Percentiles rank a stretch among this genome's conserved stretches.
These are phyloP conservation scores for Otolemur crassicaudatus DNA, from an alignment of 2,797 vertebrate genomes.

Conservation along the genomic window DNA sequence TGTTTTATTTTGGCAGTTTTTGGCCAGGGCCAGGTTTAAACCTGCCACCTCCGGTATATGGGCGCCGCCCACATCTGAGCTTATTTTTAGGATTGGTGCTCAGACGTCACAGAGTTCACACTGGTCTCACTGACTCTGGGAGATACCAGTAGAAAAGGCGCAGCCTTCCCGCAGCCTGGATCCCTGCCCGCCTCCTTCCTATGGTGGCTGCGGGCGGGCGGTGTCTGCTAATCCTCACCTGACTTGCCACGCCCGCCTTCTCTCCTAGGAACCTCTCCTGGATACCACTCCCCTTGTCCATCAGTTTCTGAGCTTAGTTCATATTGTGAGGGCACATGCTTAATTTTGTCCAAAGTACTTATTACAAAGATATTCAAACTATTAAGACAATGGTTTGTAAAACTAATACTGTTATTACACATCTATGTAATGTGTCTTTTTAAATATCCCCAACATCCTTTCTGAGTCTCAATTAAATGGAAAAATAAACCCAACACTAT, in stretches of 20 bases:
- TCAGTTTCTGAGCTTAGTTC: not conserved
- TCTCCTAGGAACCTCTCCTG: not conserved
- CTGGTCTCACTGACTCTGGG: not conserved
- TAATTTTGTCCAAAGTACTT: not conserved
- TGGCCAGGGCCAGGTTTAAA: no score
- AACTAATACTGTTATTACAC: not conserved
- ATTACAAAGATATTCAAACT: not conserved
- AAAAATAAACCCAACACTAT: not conserved
- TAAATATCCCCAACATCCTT: not conserved
- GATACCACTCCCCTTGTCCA: no score
- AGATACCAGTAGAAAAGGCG: not conserved
- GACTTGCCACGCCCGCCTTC: not conserved
- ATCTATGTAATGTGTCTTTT: not conserved
- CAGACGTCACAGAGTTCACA: not conserved
- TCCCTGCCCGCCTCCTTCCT: not conserved
- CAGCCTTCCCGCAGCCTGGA: no score
- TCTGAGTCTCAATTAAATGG: constrained; percentile 9
- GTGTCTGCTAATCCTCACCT: not conserved
- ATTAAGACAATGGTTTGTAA: not conserved
- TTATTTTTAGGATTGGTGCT: not conserved
- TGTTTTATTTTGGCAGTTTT: no score
- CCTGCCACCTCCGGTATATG: no score
- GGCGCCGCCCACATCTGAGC: no score
- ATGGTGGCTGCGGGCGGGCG: no score
- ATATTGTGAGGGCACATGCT: not conserved